These are phyloP conservation scores for Liodrosophila aerea DNA, from an alignment of 2,888 invertebrate species.

Conservation along the genomic window DNA sequence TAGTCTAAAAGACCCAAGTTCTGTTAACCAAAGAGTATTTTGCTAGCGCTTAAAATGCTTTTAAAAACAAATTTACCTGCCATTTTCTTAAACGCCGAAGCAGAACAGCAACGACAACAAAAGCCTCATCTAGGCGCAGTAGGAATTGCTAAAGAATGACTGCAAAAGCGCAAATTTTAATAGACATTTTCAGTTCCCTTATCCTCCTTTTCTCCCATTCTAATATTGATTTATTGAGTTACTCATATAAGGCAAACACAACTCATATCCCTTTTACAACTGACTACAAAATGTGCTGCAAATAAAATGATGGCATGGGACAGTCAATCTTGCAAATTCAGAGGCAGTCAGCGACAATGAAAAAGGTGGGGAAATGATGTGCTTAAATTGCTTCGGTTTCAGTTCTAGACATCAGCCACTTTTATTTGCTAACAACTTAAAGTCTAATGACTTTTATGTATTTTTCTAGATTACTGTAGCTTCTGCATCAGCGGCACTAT, in stretches of 20 bases:
- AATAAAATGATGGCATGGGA: constrained; percentile 40
- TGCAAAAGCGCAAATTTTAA: constrained; percentile 21
- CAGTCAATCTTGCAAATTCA: constrained; percentile 11
- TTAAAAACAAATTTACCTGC: constrained; percentile 64
- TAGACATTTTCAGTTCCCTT: constrained; percentile 59
- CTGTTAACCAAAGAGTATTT: constrained; percentile 3
- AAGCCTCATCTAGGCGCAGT: neutral
- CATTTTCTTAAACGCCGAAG: constrained; percentile 64
- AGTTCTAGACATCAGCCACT: constrained; percentile 44
- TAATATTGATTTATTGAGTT: constrained; percentile 72
- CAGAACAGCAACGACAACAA: constrained; percentile 13
- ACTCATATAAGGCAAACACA: constrained; percentile 45
- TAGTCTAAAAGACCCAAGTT: neutral
- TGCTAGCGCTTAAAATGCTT: constrained; percentile 37
- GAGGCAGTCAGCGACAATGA: constrained; percentile 1
- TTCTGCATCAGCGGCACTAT: too few species aligned
- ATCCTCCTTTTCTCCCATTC: constrained; percentile 29
- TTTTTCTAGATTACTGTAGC: too few species aligned
- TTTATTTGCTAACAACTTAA: constrained; percentile 41
- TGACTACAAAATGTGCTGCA: constrained; percentile 33
- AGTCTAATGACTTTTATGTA: constrained; percentile 69
- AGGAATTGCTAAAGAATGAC: constrained; percentile 2
- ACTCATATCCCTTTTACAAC: constrained; percentile 15
- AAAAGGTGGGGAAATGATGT: constrained; percentile 1
- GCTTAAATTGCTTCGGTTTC: constrained; percentile 52